phyloP scores from a whole-genome alignment of 1,140 invertebrate genomes.

The Polypedilum vanderplanki region DNA sequence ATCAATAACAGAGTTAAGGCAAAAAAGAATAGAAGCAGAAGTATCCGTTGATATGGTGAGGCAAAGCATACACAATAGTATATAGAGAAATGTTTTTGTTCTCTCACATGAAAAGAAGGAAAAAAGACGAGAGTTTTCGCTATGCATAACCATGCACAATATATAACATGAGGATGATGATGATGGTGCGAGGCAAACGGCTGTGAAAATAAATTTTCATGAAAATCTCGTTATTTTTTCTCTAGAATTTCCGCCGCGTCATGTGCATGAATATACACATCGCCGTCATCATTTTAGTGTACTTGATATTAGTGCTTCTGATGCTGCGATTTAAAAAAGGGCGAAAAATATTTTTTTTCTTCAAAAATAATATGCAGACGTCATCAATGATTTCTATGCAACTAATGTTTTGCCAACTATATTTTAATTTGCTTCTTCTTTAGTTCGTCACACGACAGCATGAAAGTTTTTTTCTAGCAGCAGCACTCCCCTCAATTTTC shows the following conservation, averaged over 20 bases:
- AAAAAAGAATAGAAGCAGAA: not conserved
- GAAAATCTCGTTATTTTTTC: not conserved
- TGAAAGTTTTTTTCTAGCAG: not conserved
- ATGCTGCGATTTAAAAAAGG: not conserved
- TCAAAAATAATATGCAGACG: not conserved
- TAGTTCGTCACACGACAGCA: not conserved
- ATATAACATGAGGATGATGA: not conserved
- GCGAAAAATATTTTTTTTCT: not conserved
- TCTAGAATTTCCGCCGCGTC: not conserved
- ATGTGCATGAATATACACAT: not conserved
- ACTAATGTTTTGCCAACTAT: not conserved
- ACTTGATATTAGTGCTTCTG: too few species aligned
- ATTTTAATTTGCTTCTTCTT: not conserved
- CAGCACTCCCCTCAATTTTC: not conserved
- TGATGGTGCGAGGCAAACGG: not conserved
- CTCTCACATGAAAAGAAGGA: not conserved
- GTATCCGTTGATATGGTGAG: not conserved
- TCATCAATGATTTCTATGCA: not conserved
- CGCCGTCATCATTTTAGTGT: not conserved
- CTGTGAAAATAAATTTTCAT: slow-evolving; percentile 6
- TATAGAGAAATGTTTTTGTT: not conserved
- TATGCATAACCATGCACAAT: slow-evolving; percentile 18
- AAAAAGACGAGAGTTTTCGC: not conserved
- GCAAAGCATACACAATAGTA: not conserved
- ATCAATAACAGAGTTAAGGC: not conserved